Conservation (phyloP, 2,888 invertebrate species). For the Monoplex corrugatus region DNA sequence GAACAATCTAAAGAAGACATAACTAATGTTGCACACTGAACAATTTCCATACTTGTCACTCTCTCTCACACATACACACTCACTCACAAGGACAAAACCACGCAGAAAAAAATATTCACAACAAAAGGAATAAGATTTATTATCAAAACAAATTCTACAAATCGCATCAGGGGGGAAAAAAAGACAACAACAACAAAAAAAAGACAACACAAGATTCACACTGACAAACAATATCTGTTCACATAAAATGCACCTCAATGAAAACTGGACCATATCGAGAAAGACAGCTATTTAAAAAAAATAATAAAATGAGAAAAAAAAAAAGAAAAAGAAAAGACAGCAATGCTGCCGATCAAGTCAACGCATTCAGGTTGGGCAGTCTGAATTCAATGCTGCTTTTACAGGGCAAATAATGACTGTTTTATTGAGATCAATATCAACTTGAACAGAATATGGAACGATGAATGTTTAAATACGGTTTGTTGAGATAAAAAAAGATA, state of each 20-base stretch:
- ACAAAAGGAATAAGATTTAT: constrained; percentile 26
- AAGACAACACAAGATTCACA: background rate
- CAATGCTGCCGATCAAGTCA: background rate
- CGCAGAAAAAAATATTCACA: constrained; percentile 14
- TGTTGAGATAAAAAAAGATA: no score
- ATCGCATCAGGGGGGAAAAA: background rate
- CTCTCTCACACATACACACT: background rate
- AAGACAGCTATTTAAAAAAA: no score
- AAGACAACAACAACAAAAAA: background rate
- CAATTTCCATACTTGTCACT: no score
- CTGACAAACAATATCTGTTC: background rate
- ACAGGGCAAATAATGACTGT: background rate
- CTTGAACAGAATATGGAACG: no score
- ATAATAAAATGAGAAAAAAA: no score
- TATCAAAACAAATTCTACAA: constrained; percentile 1
- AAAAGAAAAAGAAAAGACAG: no score
- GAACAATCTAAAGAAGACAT: no score
- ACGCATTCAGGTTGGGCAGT: no score
- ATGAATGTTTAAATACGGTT: no score
- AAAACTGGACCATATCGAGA: no score
- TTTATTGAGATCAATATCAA: background rate
- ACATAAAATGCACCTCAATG: background rate
- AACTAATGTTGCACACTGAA: no score
- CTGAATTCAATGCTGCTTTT: no score
- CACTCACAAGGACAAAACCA: background rate